Percentiles rank a stretch among this genome's conserved stretches.
Evolutionary conservation across 2,888 invertebrate species (phyloP).

Genomic region (Antitype chi): DNA sequence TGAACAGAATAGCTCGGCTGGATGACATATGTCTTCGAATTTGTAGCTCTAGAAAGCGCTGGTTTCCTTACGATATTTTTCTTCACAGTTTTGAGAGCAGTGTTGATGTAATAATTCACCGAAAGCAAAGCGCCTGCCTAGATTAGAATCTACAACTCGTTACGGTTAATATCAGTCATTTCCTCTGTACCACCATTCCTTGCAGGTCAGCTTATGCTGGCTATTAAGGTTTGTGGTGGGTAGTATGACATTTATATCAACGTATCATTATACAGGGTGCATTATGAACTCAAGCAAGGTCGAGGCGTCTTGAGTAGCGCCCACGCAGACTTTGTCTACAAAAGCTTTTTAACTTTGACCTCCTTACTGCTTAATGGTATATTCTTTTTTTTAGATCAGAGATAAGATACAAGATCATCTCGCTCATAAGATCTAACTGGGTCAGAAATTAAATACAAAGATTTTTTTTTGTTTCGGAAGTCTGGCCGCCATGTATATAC

Average conservation of each 20-base stretch:
- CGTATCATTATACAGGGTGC: slow-evolving; percentile 28
- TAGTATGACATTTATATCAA: slow-evolving; percentile 21
- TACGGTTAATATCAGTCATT: background rate
- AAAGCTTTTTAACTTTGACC: slow-evolving; percentile 56
- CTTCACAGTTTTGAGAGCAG: too few species aligned
- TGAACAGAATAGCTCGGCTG: too few species aligned
- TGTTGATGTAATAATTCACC: background rate
- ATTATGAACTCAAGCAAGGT: slow-evolving; percentile 40
- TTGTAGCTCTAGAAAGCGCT: background rate
- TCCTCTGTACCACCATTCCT: background rate
- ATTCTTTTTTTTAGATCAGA: slow-evolving; percentile 34
- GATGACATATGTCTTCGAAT: background rate
- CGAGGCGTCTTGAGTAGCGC: slow-evolving; percentile 11
- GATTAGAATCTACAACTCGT: too few species aligned
- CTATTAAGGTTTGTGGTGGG: slow-evolving; percentile 7
- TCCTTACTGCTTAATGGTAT: slow-evolving; percentile 20
- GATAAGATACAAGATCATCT: slow-evolving; percentile 34
- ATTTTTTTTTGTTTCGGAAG: background rate
- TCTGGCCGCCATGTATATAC: slow-evolving; percentile 1
- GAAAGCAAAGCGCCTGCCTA: too few species aligned
- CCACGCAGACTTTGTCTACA: slow-evolving; percentile 36
- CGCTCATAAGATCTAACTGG: slow-evolving; percentile 15
- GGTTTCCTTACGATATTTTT: too few species aligned
- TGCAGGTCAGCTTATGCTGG: background rate
- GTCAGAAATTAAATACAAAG: background rate